Percentiles rank a stretch among this genome's conserved stretches.
phyloP scores from a whole-genome alignment of 1,140 invertebrate species.

The Gyrodactylus bullatarudis region DNA sequence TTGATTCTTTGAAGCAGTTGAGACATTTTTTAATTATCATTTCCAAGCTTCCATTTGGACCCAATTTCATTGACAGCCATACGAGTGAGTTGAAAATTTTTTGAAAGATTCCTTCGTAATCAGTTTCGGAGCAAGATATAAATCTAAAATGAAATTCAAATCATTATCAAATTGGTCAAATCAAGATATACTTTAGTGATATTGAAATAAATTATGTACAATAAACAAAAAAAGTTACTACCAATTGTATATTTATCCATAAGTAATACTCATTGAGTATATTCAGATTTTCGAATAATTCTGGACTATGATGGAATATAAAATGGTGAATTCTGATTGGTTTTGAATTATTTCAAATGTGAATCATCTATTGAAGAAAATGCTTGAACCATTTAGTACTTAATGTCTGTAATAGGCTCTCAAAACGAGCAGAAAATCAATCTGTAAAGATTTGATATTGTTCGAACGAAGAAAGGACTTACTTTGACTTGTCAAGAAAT shows the following conservation, averaged over 20 bases:
- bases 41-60: not conserved
- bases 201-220: not conserved
- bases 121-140: not conserved
- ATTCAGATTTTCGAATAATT: no score
- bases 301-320: no score
- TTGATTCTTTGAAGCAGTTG: not conserved
- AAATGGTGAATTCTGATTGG: no score
- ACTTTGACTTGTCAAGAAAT: no score
- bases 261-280: no score
- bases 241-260: not conserved
- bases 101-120: not conserved
- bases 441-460: no score
- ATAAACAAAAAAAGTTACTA: not conserved
- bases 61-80: not conserved
- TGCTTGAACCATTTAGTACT: no score
- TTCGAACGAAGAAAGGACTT: no score
- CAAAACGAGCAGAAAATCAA: no score
- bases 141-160: not conserved
- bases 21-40: not conserved
- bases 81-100: not conserved
- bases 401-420: no score
- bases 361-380: no score
- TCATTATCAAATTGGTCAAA: not conserved
- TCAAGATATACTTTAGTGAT: not conserved
- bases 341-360: no score